Evolutionary conservation across 2,797 vertebrate genomes (phyloP), one percentile per base, ranked within the genome.

Genomic region (Gymnocypris eckloni): DNA sequence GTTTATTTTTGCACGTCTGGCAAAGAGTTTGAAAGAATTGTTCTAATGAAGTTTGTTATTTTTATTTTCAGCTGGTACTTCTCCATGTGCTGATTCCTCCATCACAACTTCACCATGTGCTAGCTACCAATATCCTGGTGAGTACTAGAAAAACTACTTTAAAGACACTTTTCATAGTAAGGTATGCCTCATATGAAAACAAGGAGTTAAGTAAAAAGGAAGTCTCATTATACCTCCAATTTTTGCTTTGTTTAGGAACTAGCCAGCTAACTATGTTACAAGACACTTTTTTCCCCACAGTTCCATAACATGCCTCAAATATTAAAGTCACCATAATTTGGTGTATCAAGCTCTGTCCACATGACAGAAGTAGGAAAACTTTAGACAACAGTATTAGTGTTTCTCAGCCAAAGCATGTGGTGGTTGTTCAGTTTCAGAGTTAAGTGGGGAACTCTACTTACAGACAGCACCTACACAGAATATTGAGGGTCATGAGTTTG

Each of bases 81-180:
- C n/a, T 48, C 6, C 71, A 48, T 72, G 43, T 72, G 43, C 70
- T 45, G 41, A 20, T 48, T 45, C 43, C 43, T 3, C 70, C 70
- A 72, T 48, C 41, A 48, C 70, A 25, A 15, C 6, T 45, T 45
- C 13, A 54, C 18, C 66, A 25, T 25, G 43, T 25, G 25, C 70
- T 72, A 72, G 41, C 71, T 9, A 48, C 71, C 71, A 73, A 73
- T 6, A 73, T 28, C 13, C 43, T 73, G 71, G n/a, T 16, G 48
- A 16, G 71, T 28, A 28, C 28, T 28, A 67, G 28, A 67, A 67
- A 67, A 67, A 37, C 16, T 37, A 37, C 66, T 37, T 67, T 67
- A 28, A 37, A 48, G n/a, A n/a, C n/a, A n/a, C 71, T 4, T 37
- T 67, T 18, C 7, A 67, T 67, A 4, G 16, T 48, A 73, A 15